Evolutionary conservation across 2,797 vertebrate genomes (phyloP).

Genomic region (Eulemur coronatus): DNA sequence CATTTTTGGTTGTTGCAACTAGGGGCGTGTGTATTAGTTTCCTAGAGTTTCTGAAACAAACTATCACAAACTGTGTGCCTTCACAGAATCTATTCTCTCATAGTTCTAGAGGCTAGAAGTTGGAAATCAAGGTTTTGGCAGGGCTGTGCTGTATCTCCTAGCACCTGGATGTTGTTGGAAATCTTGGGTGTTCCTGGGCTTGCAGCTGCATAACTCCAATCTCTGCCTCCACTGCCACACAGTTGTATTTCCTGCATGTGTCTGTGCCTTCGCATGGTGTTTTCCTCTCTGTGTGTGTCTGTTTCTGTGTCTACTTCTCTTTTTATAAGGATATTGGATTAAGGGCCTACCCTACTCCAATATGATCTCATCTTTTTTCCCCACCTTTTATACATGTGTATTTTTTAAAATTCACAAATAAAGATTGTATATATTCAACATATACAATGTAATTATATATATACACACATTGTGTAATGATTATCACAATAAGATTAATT

Average conservation of each 20-base stretch:
- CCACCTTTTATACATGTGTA: background rate
- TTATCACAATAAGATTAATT: background rate
- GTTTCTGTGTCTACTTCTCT: background rate
- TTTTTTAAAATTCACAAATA: background rate
- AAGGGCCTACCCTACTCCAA: background rate
- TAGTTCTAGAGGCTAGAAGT: background rate
- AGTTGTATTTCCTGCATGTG: background rate
- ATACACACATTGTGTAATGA: background rate
- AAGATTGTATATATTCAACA: background rate
- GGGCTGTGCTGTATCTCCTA: background rate
- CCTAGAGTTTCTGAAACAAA: background rate
- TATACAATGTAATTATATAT: background rate
- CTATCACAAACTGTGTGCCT: background rate
- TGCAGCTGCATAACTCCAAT: background rate
- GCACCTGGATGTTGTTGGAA: background rate
- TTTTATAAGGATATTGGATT: background rate
- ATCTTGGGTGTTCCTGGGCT: background rate
- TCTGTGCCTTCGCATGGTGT: background rate
- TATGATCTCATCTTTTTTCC: background rate
- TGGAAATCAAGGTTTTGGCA: background rate
- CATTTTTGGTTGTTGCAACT: background rate
- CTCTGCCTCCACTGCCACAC: background rate
- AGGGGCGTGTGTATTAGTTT: background rate
- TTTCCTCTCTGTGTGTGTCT: background rate
- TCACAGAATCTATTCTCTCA: background rate